Base-by-base conservation (phyloP, 1,140 invertebrate genomes). In the Musca vetustissima region DNA sequence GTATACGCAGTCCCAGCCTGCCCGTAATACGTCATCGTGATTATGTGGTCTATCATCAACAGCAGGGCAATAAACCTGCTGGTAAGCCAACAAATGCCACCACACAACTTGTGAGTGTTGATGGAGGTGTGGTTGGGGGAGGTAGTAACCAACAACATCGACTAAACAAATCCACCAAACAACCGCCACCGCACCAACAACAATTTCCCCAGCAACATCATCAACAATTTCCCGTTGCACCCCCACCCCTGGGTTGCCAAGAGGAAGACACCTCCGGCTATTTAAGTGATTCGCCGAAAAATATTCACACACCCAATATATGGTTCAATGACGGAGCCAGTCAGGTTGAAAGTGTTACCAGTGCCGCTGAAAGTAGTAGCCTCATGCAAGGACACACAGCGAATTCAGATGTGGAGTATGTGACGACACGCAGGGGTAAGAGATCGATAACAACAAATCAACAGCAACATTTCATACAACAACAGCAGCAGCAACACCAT, bases 261-360 rank as follows among this genome's bases (percentile, higher is more conserved):
- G 88, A 88, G 66, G 86, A 87, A 68, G 88, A 89, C 68, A 89
- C 89, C 69, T 89, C 88, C 57, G 89, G 88, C 43, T 90, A 90
- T 76, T 86, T 86, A 19, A 90, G 89, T 74, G 89, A 89, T 71
- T 88, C 85, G 47, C 82, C 85, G 21, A 87, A 84, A 70, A 80
- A 81, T 53, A 72, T 73, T 64, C 78, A 82, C 67, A 81, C 78
- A 4, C 80, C 78, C 9, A 78, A 81, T 68, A 80, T 81, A 73
- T 81, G 80, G 78, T 79, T 72, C 66, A 79, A 79, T 73, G 78
- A 82, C 65, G 76, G 73, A 4, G 79, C 75, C 21, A 80, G 79
- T 28, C 76, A 79, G 67, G 77, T 76, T 69, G 76, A 75, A 69
- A 81, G 76, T 72, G 74, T 72, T n/a, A 64, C 49, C 47, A 69